Evolutionary conservation across 2,113 vertebrate species (phyloP).

Genomic region (Platichthys flesus): DNA sequence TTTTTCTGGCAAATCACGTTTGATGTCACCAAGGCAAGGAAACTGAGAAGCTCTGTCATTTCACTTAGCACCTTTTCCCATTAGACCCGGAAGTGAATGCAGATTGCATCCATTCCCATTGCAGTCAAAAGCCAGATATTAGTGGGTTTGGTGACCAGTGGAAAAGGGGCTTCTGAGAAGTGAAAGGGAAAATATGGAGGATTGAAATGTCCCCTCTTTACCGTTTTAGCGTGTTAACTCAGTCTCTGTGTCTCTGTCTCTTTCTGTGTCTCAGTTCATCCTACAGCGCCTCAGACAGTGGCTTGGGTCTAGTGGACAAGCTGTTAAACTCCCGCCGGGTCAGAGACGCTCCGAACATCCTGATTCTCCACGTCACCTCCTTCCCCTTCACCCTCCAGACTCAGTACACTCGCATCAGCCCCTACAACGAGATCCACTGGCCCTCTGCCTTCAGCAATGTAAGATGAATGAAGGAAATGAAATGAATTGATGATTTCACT

Average conservation of each 20-base stretch:
- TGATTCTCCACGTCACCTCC: constrained; percentile 95
- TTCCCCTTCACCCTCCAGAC: constrained; percentile 97
- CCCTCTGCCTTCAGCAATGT: constrained; percentile 89
- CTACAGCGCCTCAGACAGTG: constrained; percentile 75
- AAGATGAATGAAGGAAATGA: constrained; percentile 64
- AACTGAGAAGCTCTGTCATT: too few species aligned
- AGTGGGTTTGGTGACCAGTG: too few species aligned
- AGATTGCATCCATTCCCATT: too few species aligned
- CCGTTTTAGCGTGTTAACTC: neutral
- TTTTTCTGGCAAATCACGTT: too few species aligned
- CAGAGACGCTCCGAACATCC: constrained; percentile 92
- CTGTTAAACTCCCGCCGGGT: constrained; percentile 94
- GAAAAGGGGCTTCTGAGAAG: too few species aligned
- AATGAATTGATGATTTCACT: neutral
- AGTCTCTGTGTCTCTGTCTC: constrained; percentile 4
- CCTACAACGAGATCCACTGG: constrained; percentile 98
- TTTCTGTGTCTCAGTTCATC: constrained; percentile 59
- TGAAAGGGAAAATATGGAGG: neutral
- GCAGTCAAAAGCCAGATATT: too few species aligned
- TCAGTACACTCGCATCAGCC: constrained; percentile 92
- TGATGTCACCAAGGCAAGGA: too few species aligned
- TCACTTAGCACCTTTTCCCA: too few species aligned
- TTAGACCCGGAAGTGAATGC: too few species aligned
- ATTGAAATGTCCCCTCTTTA: neutral
- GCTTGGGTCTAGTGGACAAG: constrained; percentile 89